These are phyloP conservation scores for Pseudococcus viburni DNA, from an alignment of 2,888 invertebrate species.

Conservation along the genomic window DNA sequence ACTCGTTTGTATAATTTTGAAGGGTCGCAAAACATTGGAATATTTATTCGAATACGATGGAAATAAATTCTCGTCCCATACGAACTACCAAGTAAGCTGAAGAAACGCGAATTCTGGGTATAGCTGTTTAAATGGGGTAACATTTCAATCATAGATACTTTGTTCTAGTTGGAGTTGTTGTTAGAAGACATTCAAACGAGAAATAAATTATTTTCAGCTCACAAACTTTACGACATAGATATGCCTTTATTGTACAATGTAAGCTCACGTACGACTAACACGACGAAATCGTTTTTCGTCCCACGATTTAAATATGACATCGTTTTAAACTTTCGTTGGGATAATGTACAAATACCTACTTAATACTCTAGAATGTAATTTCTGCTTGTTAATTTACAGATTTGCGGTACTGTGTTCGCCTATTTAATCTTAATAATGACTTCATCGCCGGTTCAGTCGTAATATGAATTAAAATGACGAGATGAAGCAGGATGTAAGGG, in stretches of 20 bases:
- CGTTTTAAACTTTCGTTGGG: not conserved
- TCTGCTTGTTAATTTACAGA: conserved; percentile 42
- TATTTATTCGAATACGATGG: conserved; percentile 30
- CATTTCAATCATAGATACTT: not conserved
- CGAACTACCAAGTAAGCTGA: conserved; percentile 46
- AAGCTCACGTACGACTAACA: conserved; percentile 45
- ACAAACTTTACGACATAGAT: conserved; percentile 67
- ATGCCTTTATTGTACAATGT: conserved; percentile 67
- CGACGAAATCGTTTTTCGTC: not conserved
- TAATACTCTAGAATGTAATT: not conserved
- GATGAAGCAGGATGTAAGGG: not conserved
- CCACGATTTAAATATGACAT: not conserved
- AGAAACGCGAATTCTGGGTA: not conserved
- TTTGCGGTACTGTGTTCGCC: conserved; percentile 55
- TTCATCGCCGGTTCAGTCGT: not conserved
- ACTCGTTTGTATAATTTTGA: not conserved
- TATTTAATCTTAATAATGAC: conserved; percentile 55
- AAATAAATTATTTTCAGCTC: conserved; percentile 61
- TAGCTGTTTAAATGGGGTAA: not conserved
- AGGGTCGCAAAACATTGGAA: conserved; percentile 26
- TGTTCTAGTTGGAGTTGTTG: conserved; percentile 53
- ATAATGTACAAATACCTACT: not conserved
- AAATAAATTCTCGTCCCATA: conserved; percentile 17
- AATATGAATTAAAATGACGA: not conserved
- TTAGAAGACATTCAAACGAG: conserved; percentile 49